These are phyloP conservation scores for Oxytorus armatus DNA, from an alignment of 2,888 invertebrate genomes.

Conservation along the genomic window DNA sequence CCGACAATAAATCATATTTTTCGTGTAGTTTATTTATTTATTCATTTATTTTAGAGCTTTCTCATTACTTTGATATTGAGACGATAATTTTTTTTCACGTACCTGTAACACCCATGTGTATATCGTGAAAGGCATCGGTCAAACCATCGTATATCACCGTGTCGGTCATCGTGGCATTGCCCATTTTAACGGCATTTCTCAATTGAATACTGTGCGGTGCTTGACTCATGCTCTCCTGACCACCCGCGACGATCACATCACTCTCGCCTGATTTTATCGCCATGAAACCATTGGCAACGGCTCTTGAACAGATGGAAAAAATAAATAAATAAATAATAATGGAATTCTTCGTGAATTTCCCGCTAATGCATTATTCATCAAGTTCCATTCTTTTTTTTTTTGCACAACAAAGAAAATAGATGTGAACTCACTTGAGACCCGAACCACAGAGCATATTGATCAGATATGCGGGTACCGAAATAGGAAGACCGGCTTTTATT, in stretches of 20 bases:
- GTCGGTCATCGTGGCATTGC: slow-evolving; percentile 88
- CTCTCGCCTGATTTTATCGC: slow-evolving; percentile 89
- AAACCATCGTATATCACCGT: slow-evolving; percentile 90
- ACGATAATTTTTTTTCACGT: slow-evolving; percentile 52
- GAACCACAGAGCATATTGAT: slow-evolving; percentile 94
- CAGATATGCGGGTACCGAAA: slow-evolving; percentile 88
- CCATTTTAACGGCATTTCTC: slow-evolving; percentile 89
- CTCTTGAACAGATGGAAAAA: slow-evolving; percentile 82
- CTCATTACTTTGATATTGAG: not conserved
- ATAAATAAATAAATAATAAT: not conserved
- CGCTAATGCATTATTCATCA: slow-evolving; percentile 48
- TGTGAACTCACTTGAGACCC: slow-evolving; percentile 88
- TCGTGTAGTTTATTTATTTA: not conserved
- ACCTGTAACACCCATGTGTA: slow-evolving; percentile 94
- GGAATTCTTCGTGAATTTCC: slow-evolving; percentile 12
- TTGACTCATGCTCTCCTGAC: slow-evolving; percentile 93
- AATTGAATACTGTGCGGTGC: slow-evolving; percentile 89
- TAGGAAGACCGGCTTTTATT: slow-evolving; percentile 89
- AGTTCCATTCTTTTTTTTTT: slow-evolving; percentile 15
- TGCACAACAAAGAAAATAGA: slow-evolving; percentile 1
- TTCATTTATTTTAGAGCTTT: not conserved
- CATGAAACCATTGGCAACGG: slow-evolving; percentile 89
- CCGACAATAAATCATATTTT: slow-evolving; percentile 8
- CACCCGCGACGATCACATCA: slow-evolving; percentile 90
- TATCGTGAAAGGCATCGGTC: slow-evolving; percentile 90